These are phyloP conservation scores for Pardosa pseudoannulata DNA, from an alignment of 2,888 invertebrate species.

Conservation along the genomic window DNA sequence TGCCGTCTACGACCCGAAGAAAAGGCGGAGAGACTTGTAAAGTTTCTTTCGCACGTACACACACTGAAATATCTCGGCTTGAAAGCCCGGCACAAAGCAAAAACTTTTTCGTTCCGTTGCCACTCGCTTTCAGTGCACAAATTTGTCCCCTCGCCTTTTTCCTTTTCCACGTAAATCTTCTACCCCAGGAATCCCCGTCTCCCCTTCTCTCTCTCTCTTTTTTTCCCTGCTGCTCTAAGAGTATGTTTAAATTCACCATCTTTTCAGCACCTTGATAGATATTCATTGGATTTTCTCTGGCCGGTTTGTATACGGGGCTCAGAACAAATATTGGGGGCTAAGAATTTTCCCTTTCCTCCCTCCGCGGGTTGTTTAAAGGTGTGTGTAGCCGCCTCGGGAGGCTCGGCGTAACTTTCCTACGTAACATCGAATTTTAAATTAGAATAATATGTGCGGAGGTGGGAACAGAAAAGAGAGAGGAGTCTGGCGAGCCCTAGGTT, in stretches of 20 bases:
- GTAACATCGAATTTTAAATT: background rate
- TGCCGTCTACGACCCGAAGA: no score
- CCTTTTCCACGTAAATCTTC: background rate
- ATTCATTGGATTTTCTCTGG: conserved; percentile 9
- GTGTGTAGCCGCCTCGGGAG: background rate
- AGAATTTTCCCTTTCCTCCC: background rate
- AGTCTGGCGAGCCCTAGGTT: background rate
- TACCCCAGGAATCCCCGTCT: no score
- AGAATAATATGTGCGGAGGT: background rate
- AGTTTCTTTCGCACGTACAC: no score
- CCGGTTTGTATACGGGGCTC: background rate
- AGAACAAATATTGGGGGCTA: background rate
- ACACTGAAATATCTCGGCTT: no score
- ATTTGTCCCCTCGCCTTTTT: background rate
- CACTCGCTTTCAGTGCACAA: background rate
- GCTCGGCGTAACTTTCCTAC: background rate
- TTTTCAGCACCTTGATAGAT: conserved; percentile 4
- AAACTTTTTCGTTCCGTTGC: background rate
- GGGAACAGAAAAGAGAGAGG: background rate
- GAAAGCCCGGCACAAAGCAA: background rate
- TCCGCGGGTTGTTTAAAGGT: background rate
- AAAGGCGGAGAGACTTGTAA: no score
- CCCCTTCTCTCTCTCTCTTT: background rate
- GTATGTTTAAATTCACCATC: conserved; percentile 26
- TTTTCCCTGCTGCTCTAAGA: background rate